These are phyloP conservation scores for Rhagoletis pomonella DNA, from an alignment of 1,140 invertebrate species.

Conservation along the genomic window DNA sequence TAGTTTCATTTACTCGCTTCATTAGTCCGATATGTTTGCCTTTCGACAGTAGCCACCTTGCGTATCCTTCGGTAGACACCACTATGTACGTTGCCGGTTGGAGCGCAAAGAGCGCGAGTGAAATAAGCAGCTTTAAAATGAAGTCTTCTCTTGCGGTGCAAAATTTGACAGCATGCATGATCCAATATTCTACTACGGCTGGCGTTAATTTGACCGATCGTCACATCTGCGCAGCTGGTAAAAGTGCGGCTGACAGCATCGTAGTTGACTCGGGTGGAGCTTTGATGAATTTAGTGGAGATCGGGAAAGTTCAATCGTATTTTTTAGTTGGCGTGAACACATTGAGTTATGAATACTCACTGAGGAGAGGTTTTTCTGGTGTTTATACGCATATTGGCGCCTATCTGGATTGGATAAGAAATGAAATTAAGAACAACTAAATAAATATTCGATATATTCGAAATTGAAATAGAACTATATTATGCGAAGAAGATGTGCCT, in stretches of 20 bases:
- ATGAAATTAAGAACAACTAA: background rate
- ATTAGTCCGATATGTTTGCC: background rate
- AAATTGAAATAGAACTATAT: no score
- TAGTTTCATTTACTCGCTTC: background rate
- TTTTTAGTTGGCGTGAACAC: background rate
- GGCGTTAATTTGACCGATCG: background rate
- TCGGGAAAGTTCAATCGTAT: background rate
- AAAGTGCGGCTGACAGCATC: background rate
- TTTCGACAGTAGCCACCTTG: background rate
- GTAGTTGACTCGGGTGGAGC: background rate
- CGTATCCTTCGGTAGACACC: background rate
- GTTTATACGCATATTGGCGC: background rate
- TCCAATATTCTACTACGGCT: background rate
- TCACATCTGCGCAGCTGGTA: background rate
- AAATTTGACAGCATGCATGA: background rate
- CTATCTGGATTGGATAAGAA: constrained; percentile 22
- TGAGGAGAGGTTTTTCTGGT: background rate
- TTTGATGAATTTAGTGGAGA: background rate
- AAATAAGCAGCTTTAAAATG: background rate
- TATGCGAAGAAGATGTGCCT: no score
- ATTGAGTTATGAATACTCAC: background rate
- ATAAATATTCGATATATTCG: no score
- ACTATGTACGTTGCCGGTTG: background rate
- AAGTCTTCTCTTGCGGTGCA: background rate
- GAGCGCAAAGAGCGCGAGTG: background rate